Evolutionary conservation across 2,797 vertebrate genomes (phyloP), one percentile per base, ranked within the genome.

Genomic region (Syngnathus acus): DNA sequence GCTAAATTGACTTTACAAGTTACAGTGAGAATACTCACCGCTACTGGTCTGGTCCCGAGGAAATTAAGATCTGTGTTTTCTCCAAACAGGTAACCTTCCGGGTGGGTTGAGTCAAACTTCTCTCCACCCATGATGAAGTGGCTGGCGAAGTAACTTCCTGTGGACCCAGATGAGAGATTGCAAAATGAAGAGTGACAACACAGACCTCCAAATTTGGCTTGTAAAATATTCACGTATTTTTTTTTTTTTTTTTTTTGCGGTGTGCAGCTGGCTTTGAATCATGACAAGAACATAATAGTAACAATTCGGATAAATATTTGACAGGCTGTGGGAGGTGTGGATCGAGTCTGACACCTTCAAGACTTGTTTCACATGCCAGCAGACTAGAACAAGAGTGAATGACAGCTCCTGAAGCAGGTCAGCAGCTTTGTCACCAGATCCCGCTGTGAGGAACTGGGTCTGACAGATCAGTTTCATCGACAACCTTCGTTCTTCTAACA

Each of bases 121-220:
- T 99, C 96, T 47, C 96, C 97, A 32, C 97, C 97, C 97, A 99
- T 99, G 77, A 99, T 98, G 89, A 99, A 99, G 87, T 99, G 96
- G 82, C 92, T 98, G 81, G 95, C 96, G 45, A 99, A 99, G 85
- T 99, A 99, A 84, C 94, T 98, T 68, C 97, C 96, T 99, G 79
- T 7, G 68, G 60, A 42, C 3, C 10, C 13, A 21, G 8, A 43
- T 0, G 1, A 62, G 3, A 62, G 55, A 45, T 21, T 6, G 21
- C n/a, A 23, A 45, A 45, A 32, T 45, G 9, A 60, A 48, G 3
- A 62, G 23, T n/a, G 9, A 10, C 21, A 62, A 3, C 6, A 47
- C 2, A 40, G 40, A 42, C 17, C 16, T n/a, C 38, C 9, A 39
- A 40, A 60, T 57, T 57, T 57, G 26, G 13, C 6, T n/a, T 9